Conservation (phyloP, 2,888 invertebrate species). For the Eupsilia transversa region DNA sequence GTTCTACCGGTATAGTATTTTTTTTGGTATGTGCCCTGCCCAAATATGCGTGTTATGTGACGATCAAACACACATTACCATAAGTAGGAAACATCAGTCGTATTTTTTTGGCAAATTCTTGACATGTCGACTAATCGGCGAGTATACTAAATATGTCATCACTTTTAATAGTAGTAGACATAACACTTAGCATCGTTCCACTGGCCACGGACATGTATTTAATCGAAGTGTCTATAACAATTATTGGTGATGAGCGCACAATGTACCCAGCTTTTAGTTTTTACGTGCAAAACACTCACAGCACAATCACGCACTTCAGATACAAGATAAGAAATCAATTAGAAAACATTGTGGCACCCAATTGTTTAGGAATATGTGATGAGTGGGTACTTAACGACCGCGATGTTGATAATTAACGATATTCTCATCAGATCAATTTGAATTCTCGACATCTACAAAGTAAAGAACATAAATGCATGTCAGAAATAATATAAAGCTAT, state of each 20-base stretch:
- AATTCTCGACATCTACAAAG: not conserved
- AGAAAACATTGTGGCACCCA: slow-evolving; percentile 24
- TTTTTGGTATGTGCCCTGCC: slow-evolving; percentile 7
- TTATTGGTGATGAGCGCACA: slow-evolving; percentile 68
- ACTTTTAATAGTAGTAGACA: slow-evolving; percentile 39
- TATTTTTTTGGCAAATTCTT: slow-evolving; percentile 29
- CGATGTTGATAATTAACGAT: slow-evolving; percentile 20
- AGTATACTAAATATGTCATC: slow-evolving; percentile 32
- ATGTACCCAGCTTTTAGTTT: slow-evolving; percentile 64
- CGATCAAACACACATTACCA: slow-evolving; percentile 13
- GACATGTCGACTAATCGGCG: not conserved
- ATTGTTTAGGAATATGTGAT: slow-evolving; percentile 27
- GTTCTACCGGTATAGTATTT: too few relatives aligned
- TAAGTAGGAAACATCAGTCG: slow-evolving; percentile 6
- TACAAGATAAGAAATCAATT: slow-evolving; percentile 47
- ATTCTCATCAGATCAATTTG: slow-evolving; percentile 37
- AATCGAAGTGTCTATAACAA: slow-evolving; percentile 75
- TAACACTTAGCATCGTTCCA: slow-evolving; percentile 62
- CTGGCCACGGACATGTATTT: slow-evolving; percentile 46
- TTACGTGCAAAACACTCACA: slow-evolving; percentile 59
- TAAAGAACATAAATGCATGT: not conserved
- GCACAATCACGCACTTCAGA: slow-evolving; percentile 55
- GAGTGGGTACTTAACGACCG: not conserved
- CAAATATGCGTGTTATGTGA: slow-evolving; percentile 20
- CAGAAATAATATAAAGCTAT: slow-evolving; percentile 7